Evolutionary conservation across 1,140 invertebrate genomes (phyloP).

Genomic region (Lutraria rhynchaena): DNA sequence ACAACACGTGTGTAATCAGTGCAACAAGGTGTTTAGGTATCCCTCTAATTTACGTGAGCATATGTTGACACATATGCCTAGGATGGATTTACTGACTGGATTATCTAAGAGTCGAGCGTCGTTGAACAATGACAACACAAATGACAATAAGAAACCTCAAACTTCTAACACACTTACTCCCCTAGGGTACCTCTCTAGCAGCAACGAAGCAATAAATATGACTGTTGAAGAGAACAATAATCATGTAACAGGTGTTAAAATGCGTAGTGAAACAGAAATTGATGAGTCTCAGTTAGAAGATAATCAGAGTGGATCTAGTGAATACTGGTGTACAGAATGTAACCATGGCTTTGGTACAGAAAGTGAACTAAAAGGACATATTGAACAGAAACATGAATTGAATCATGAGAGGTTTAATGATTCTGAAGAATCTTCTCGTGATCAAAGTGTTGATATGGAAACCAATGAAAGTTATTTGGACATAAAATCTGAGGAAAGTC

Average conservation of each 20-base stretch:
- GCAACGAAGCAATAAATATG: no score
- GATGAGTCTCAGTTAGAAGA: not conserved
- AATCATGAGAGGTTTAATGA: no score
- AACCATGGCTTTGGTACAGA: slow-evolving; percentile 71
- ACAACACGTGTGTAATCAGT: slow-evolving; percentile 67
- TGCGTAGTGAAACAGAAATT: not conserved
- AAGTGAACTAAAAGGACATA: slow-evolving; percentile 66
- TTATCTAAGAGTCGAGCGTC: no score
- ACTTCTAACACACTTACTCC: no score
- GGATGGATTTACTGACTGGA: not conserved
- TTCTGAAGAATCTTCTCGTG: no score
- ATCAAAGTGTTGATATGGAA: no score
- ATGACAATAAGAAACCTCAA: no score
- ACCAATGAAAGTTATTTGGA: no score
- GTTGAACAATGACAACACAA: no score
- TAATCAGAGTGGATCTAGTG: slow-evolving; percentile 44
- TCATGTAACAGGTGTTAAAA: not conserved
- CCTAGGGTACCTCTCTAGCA: no score
- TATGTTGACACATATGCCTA: slow-evolving; percentile 63
- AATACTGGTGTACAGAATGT: slow-evolving; percentile 76
- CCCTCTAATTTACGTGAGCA: slow-evolving; percentile 68
- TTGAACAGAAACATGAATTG: slow-evolving; percentile 64
- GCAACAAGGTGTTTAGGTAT: slow-evolving; percentile 69
- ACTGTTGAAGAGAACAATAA: slow-evolving; percentile 44
- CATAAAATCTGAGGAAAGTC: no score